Evolutionary conservation across 2,113 vertebrate species (phyloP).

Genomic region (Crypturellus undulatus): DNA sequence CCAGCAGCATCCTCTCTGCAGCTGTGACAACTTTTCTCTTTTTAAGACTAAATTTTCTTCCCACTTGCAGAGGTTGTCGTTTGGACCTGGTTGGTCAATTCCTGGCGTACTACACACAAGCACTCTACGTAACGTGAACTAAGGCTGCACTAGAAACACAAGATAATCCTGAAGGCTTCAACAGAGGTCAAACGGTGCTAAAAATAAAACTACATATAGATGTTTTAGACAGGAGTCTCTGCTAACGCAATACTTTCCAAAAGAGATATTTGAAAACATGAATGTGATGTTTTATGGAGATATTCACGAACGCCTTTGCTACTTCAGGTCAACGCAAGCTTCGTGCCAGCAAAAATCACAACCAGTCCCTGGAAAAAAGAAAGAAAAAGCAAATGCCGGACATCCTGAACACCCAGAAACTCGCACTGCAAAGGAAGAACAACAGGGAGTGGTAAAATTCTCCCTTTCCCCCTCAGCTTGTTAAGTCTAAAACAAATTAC

Average conservation of each 20-base stretch:
- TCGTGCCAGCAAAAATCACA: background rate
- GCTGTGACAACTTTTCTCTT: background rate
- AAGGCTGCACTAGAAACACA: background rate
- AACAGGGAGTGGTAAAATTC: background rate
- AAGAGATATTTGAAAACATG: background rate
- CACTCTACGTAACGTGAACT: background rate
- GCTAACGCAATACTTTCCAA: background rate
- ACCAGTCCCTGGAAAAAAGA: background rate
- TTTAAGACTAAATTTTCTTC: conserved; percentile 8
- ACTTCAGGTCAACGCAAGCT: background rate
- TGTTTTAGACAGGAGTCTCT: background rate
- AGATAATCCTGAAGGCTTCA: conserved; percentile 5
- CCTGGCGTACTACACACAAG: background rate
- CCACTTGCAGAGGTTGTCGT: background rate
- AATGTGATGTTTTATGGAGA: background rate
- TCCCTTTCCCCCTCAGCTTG: background rate
- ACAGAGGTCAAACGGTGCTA: background rate
- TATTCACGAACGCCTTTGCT: background rate
- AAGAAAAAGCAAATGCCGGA: background rate
- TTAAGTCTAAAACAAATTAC: background rate
- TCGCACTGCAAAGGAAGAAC: background rate
- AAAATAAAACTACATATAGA: background rate
- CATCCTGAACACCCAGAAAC: background rate
- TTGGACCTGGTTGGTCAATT: background rate
- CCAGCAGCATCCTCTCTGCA: conserved; percentile 7